Base-by-base conservation (phyloP, 2,888 invertebrate species). In the Brachypalpus laphriformis region DNA sequence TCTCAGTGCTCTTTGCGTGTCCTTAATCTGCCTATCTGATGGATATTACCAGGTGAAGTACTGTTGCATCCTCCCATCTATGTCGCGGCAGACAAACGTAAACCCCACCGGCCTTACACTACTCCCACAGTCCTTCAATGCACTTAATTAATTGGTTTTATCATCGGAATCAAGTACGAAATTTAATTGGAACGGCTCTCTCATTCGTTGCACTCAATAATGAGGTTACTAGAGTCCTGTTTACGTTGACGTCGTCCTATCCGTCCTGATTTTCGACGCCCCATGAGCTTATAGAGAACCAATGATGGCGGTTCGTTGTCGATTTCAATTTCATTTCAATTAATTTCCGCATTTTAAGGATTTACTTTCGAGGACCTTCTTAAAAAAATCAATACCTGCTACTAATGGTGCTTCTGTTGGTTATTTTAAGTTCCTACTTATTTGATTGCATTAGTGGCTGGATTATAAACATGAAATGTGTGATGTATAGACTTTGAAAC, bases 71-170 rank as follows among this genome's bases (percentile, higher is more conserved):
- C 47, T 25, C 34, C 42, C 61, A 54, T 45, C 37, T 54, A 34
- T 47, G 61, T 75, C 56, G 28, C 71, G 45, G 25, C n/a, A 42
- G 25, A 51, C 65, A 51, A 76, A 56, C 42, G 57, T 31, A 51
- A 66, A 54, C 63, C 61, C 76, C 45, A 34, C 22, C 49, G 51
- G 70, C 28, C 14, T 75, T 56, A 18, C 37, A 49, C 47, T 18
- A 7, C 37, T 28, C 40, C 28, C 8, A 8, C 25, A 37, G 37
- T 51, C 77, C 54, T 68, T 49, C 68, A 65, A 37, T 63, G 56
- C 61, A 83, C 61, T 80, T 83, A 83, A 83, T 83, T 83, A 80
- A 83, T 83, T 83, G 83, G 75, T 83, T 83, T 83, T 80, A 78
- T 75, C 68, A 75, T 57, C 80, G 63, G 74, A 83, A 80, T 83